Conservation (phyloP, 2,797 vertebrate genomes). For the Ataeniobius toweri region DNA sequence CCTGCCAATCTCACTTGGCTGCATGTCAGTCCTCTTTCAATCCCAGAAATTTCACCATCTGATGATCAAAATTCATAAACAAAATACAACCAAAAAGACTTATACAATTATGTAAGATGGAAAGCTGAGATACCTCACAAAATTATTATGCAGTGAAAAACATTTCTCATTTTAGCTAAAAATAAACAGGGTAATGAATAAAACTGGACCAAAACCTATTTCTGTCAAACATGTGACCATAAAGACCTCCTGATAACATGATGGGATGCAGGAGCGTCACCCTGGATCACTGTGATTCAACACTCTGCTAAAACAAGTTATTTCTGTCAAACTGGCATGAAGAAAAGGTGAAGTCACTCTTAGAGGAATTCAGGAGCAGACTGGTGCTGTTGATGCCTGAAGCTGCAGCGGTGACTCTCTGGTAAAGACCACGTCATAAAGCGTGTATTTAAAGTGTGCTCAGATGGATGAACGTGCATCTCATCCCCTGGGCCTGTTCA, state of each 20-base stretch:
- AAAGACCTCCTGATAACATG: neutral
- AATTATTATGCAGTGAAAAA: neutral
- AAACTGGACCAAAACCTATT: neutral
- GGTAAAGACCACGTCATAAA: conserved; percentile 40
- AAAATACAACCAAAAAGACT: neutral
- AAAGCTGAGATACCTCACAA: neutral
- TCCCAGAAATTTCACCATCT: neutral
- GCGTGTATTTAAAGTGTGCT: conserved; percentile 25
- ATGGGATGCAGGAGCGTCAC: conserved; percentile 6
- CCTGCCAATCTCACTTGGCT: neutral
- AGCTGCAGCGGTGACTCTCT: conserved; percentile 12
- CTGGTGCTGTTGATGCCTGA: conserved; percentile 38
- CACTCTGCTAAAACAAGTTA: conserved; percentile 12
- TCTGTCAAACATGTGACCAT: neutral
- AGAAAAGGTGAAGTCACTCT: conserved; percentile 22
- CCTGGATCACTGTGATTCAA: conserved; percentile 16
- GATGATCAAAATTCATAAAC: neutral
- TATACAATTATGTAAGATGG: neutral
- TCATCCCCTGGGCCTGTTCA: conserved; percentile 37
- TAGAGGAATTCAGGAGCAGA: conserved; percentile 19
- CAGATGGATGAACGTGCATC: conserved; percentile 11
- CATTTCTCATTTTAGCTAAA: neutral
- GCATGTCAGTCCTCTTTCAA: neutral
- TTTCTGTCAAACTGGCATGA: conserved; percentile 29
- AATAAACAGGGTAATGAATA: neutral